phyloP scores from a whole-genome alignment of 2,113 vertebrate species.

The Oncorhynchus tshawytscha region DNA sequence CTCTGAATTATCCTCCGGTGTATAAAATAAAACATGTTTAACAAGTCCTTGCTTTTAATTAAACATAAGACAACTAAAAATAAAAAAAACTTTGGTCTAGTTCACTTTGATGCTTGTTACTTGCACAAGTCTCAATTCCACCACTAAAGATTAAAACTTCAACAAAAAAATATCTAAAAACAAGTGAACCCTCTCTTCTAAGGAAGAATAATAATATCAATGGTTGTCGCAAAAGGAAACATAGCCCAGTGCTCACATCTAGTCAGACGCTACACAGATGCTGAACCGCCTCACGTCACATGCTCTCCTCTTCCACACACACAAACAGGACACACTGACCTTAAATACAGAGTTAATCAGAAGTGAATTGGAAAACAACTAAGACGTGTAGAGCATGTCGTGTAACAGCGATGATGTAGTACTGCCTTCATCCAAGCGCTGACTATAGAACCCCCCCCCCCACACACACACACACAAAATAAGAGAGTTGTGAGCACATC shows the following conservation, averaged over 20 bases:
- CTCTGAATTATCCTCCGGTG: slow-evolving; percentile 25
- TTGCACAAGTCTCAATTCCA: slow-evolving; percentile 53
- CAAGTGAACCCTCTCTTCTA: slow-evolving; percentile 63
- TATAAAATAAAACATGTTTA: slow-evolving; percentile 49
- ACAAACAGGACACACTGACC: slow-evolving; percentile 69
- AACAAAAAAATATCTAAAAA: slow-evolving; percentile 56
- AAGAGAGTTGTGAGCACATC: not conserved
- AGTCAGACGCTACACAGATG: slow-evolving; percentile 61
- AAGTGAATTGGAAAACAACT: slow-evolving; percentile 63
- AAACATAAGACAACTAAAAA: slow-evolving; percentile 69
- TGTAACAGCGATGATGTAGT: slow-evolving; percentile 69
- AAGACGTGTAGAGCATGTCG: slow-evolving; percentile 60
- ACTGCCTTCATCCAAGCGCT: slow-evolving; percentile 63
- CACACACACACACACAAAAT: not conserved
- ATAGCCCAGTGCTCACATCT: slow-evolving; percentile 69
- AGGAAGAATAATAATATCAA: slow-evolving; percentile 44
- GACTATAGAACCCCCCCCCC: slow-evolving; percentile 34
- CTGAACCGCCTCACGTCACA: slow-evolving; percentile 56
- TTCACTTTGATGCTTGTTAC: slow-evolving; percentile 65
- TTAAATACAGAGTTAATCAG: slow-evolving; percentile 74
- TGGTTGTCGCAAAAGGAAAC: slow-evolving; percentile 59
- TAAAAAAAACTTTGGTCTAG: slow-evolving; percentile 82
- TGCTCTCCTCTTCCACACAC: slow-evolving; percentile 46
- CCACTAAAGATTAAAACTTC: slow-evolving; percentile 43
- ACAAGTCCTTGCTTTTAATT: slow-evolving; percentile 53